Base-by-base conservation (phyloP, 2,113 vertebrate genomes). In the Mormoops blainvillei region DNA sequence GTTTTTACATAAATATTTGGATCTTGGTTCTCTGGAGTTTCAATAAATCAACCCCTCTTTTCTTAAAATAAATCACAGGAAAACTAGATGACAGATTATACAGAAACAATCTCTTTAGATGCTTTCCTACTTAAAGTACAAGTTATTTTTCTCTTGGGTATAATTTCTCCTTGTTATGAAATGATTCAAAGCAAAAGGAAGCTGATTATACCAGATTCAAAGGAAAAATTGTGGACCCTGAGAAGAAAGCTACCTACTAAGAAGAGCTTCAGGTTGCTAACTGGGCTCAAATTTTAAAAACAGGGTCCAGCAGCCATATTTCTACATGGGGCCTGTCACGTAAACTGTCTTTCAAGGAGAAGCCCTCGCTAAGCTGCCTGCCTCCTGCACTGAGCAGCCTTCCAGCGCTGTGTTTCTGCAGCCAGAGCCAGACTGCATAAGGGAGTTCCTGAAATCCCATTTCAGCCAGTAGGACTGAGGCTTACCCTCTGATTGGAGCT, bases 61-160 rank as follows among this genome's bases (percentile, higher is more conserved):
- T 45, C 84, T 98, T 98, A 95, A 97, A 98, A 97, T 82, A 92
- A 97, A 87, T 28, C 84, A 54, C 52, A 95, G 82, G 43, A 96
- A 97, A 94, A 68, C 38, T 33, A 90, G 70, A 85, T 68, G 33
- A 90, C 38, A 96, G 77, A 97, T 96, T 94, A 81, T 48, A 73
- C 28, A 85, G 74, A 91, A 92, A 73, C 33, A 52, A 4, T 56
- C 67, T 92, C 83, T 45, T 97, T 94, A n/a, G 77, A 56, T 81
- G 26, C 15, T 89, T 88, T 96, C 73, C 78, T 84, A 87, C 28
- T 97, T 89, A 94, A 90, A 90, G 45, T 22, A 78, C 22, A 82
- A 71, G 84, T 10, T 41, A 43, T 58, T 96, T 94, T 97, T 91
- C 63, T 85, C 67, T 86, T 92, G 43, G 58, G 70, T 58, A 22